These are phyloP conservation scores for Ostrea edulis DNA, from an alignment of 1,140 invertebrate genomes.

Conservation along the genomic window DNA sequence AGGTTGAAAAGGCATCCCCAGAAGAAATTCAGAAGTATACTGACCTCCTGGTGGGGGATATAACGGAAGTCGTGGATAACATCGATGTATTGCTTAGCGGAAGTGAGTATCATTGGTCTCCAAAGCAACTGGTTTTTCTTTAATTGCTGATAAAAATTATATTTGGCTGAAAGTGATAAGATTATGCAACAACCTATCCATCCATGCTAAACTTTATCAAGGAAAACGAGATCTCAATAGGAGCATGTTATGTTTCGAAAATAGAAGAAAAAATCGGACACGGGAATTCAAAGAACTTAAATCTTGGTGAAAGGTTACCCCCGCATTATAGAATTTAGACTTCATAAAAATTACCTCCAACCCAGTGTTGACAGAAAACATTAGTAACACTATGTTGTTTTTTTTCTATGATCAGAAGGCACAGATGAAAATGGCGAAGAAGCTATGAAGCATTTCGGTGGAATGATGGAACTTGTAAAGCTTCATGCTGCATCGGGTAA, in stretches of 20 bases:
- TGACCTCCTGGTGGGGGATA: background rate
- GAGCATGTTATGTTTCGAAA: no score
- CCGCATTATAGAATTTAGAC: no score
- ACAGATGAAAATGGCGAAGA: background rate
- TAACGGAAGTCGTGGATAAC: background rate
- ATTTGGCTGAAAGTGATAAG: background rate
- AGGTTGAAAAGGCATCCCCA: background rate
- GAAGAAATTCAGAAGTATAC: background rate
- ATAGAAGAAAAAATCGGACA: no score
- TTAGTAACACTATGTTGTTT: background rate
- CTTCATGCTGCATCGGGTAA: background rate
- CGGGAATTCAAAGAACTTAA: no score
- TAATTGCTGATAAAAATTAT: background rate
- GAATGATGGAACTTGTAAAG: background rate
- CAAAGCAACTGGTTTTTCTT: background rate
- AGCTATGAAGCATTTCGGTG: background rate
- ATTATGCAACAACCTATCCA: background rate
- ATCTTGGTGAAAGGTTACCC: no score
- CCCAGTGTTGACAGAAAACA: no score
- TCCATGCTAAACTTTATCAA: no score
- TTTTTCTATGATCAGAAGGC: background rate
- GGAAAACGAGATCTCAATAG: no score
- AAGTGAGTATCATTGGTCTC: background rate
- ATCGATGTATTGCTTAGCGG: background rate
- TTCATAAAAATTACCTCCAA: no score